A percentile compares a stretch with the other conserved stretches of the same genome.
These are phyloP conservation scores for Xenopus petersii DNA, from an alignment of 2,797 vertebrate genomes.

Conservation along the genomic window DNA sequence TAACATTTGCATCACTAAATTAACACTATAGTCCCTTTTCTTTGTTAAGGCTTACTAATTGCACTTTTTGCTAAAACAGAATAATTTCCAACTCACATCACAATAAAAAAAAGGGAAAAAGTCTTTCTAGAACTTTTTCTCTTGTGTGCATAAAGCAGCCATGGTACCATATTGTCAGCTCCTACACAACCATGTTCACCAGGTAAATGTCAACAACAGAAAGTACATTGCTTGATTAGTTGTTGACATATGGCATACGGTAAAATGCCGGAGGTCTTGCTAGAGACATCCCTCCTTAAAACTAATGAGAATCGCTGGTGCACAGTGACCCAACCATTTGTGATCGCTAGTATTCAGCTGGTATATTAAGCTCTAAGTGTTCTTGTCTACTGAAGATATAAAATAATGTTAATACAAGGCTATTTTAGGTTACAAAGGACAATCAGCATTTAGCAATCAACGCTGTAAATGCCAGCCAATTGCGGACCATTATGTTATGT, in stretches of 20 bases:
- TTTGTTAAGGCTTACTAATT: no score
- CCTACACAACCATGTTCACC: no score
- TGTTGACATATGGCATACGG: not conserved
- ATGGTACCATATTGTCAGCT: no score
- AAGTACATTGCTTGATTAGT: no score
- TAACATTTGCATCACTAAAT: no score
- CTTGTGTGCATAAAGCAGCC: no score
- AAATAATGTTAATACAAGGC: not conserved
- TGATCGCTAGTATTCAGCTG: not conserved
- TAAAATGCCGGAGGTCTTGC: not conserved
- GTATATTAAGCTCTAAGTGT: not conserved
- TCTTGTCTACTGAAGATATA: not conserved
- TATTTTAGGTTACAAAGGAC: constrained; percentile 7
- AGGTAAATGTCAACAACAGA: no score
- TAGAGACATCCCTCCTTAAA: not conserved
- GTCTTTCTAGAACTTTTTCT: no score
- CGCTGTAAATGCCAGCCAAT: constrained; percentile 55
- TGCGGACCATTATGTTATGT: constrained; percentile 60
- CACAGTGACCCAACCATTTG: not conserved
- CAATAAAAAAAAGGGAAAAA: no score
- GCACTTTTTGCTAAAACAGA: no score
- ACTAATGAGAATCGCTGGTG: not conserved
- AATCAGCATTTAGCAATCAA: constrained; percentile 42
- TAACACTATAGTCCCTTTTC: no score
- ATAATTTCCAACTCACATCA: no score